Conservation (phyloP, 92 coral and sea anemone genomes). For the Epizoanthus fatuus region DNA sequence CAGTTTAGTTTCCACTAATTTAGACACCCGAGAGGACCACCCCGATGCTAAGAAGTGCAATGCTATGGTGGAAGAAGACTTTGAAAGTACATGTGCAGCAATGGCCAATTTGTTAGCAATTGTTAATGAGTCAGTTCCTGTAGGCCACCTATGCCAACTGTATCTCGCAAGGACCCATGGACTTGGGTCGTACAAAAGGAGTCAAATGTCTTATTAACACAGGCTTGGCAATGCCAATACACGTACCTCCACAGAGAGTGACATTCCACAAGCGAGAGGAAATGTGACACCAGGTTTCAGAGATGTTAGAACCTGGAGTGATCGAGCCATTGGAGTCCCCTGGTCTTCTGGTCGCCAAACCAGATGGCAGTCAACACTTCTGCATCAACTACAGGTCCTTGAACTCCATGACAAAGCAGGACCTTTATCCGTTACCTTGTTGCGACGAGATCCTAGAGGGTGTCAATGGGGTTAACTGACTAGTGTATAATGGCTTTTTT, state of each 20-base stretch:
- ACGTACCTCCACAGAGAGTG: not conserved
- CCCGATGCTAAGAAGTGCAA: not conserved
- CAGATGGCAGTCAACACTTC: slow-evolving; percentile 40
- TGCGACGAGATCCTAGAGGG: slow-evolving; percentile 45
- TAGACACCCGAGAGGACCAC: not conserved
- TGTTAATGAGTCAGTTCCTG: slow-evolving; percentile 14
- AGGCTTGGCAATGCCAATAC: slow-evolving; percentile 26
- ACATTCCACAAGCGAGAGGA: slow-evolving; percentile 32
- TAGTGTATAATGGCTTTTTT: too few relatives aligned
- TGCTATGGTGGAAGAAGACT: not conserved
- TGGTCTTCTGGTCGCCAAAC: slow-evolving; percentile 43
- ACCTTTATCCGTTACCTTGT: slow-evolving; percentile 45
- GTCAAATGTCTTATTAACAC: slow-evolving; percentile 10
- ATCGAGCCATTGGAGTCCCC: slow-evolving; percentile 52
- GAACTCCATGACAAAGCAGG: slow-evolving; percentile 38
- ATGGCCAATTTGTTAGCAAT: not conserved
- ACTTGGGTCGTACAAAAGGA: slow-evolving; percentile 31
- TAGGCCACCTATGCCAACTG: not conserved
- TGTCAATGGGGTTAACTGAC: too few relatives aligned
- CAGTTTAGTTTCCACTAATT: not conserved
- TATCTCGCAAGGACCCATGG: not conserved
- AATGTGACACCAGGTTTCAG: slow-evolving; percentile 28
- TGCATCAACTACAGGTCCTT: slow-evolving; percentile 59
- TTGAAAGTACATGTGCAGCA: not conserved
- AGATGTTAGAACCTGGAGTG: slow-evolving; percentile 43